phyloP scores from a whole-genome alignment of 1,140 invertebrate species.

The Onthophagus taurus region DNA sequence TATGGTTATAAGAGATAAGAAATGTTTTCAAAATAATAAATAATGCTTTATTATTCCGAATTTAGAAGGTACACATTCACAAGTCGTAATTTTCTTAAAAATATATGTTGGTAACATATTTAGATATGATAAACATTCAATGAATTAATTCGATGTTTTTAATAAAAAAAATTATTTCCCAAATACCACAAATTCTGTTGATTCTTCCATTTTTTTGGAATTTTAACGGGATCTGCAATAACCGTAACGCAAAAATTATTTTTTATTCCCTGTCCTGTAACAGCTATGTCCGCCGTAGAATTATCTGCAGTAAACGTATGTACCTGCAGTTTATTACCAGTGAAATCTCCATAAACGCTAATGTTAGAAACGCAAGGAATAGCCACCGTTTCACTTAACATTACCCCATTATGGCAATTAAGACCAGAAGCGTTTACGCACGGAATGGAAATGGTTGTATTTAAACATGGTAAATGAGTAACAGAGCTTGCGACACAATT shows the following conservation, averaged over 20 bases:
- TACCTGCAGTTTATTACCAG: neutral
- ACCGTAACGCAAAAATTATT: slow-evolving; percentile 10
- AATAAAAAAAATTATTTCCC: too few relatives aligned
- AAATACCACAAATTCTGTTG: too few relatives aligned
- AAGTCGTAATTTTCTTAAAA: too few relatives aligned
- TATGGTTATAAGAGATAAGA: too few relatives aligned
- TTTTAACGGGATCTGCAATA: slow-evolving; percentile 4
- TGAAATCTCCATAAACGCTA: slow-evolving; percentile 3
- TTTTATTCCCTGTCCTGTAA: slow-evolving; percentile 1
- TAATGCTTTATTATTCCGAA: too few relatives aligned
- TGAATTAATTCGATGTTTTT: too few relatives aligned
- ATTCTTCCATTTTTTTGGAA: slow-evolving; percentile 6
- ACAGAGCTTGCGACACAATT: neutral
- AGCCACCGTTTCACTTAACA: neutral
- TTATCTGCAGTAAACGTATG: neutral
- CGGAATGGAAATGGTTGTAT: neutral
- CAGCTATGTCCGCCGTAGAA: neutral
- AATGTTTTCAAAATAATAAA: too few relatives aligned
- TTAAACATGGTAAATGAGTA: neutral
- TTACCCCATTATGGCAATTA: neutral
- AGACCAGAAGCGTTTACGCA: neutral
- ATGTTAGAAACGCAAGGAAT: slow-evolving; percentile 9
- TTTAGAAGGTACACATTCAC: too few relatives aligned
- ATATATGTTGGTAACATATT: too few relatives aligned
- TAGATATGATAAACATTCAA: too few relatives aligned